Evolutionary conservation across 2,888 invertebrate genomes (phyloP).

Genomic region (Sesamia inferens): DNA sequence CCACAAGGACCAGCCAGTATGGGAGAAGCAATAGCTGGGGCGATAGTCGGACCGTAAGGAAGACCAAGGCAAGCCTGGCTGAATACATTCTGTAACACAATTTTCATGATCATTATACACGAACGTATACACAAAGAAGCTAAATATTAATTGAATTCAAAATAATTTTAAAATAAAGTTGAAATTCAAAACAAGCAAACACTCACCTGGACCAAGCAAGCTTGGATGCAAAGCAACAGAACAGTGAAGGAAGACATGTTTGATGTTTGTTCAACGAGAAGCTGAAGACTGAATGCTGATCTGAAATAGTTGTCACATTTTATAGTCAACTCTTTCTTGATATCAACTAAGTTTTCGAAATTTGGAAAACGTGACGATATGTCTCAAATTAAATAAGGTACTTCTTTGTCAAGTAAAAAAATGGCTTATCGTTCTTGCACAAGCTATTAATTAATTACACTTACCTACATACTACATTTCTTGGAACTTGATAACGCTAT

Average conservation of each 20-base stretch:
- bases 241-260: slow-evolving; percentile 68
- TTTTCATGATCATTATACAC: too few species aligned
- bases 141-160: too few species aligned
- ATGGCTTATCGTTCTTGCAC: slow-evolving; percentile 25
- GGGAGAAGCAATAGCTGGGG: slow-evolving; percentile 13
- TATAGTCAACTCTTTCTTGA: background rate
- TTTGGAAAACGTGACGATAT: slow-evolving; percentile 16
- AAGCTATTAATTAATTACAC: slow-evolving; percentile 23
- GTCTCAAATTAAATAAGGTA: too few species aligned
- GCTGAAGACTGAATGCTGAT: slow-evolving; percentile 34
- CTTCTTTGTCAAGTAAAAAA: too few species aligned
- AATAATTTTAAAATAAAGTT: background rate
- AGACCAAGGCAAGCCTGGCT: too few species aligned
- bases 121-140: too few species aligned
- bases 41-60: too few species aligned
- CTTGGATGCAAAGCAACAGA: slow-evolving; percentile 69
- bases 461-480: slow-evolving; percentile 9
- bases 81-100: too few species aligned
- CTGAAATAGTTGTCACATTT: background rate
- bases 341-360: background rate
- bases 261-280: slow-evolving; percentile 31
- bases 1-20: slow-evolving; percentile 6
- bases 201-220: slow-evolving; percentile 71
- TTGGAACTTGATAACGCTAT: background rate
- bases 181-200: too few species aligned